Evolutionary conservation across 2,888 invertebrate species (phyloP), one percentile per base, ranked within the genome.

Genomic region (Labia minor): DNA sequence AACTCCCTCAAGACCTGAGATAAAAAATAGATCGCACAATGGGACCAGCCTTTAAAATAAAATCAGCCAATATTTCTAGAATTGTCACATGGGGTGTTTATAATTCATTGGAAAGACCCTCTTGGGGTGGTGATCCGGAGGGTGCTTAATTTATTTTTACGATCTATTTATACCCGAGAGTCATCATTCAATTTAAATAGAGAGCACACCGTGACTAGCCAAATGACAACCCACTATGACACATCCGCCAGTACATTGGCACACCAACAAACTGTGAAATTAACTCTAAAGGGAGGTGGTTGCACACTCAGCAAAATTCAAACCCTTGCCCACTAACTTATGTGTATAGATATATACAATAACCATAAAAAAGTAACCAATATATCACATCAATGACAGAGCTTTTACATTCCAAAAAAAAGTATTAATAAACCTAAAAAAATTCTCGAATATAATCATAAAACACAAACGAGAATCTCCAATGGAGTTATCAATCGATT

Each of bases 101-200:
- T 49, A 49, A 49, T 49, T 49, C 49, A 49, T 49, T 49, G 49
- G 4, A 49, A 49, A 14, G 49, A 49, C 49, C 49, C 49, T 49
- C 49, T 49, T n/a, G 49, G 49, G 49, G 49, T 49, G 49, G 16
- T 49, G 14, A 49, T 49, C 16, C 8, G n/a, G 14, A 49, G 49
- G 49, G 49, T 49, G 49, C n/a, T 49, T 49, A 49, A 49, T 49
- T 49, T 49, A 49, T 49, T 49, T 49, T 49, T 49, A 49, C 49
- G 49, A 49, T 49, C 49, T 49, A 49, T 49, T 49, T 49, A 49
- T 49, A 49, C 49, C 49, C 49, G 49, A 16, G 49, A 49, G 49
- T 16, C 16, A 49, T 49, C 49, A 49, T 49, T 49, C 49, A 49
- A 49, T 49, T 49, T 49, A 49, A 49, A 49, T 49, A 49, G 49